These are phyloP conservation scores for Frankliniella intonsa DNA, from an alignment of 2,888 invertebrate genomes.

Conservation along the genomic window DNA sequence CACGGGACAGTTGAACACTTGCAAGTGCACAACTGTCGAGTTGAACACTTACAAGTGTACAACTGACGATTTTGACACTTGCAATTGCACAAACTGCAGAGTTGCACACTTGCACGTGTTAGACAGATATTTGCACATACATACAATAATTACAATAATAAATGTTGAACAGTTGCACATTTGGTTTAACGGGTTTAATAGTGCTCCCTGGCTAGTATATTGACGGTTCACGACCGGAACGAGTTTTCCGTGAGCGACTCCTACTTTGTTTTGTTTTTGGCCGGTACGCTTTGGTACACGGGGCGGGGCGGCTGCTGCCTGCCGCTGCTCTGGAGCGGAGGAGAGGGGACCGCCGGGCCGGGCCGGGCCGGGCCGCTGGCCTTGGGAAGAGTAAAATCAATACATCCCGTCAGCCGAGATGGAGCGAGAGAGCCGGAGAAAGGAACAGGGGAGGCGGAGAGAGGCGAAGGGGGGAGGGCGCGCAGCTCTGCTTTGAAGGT, in stretches of 20 bases:
- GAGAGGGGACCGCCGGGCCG: not conserved
- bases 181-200: no score
- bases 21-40: no score
- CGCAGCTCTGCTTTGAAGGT: not conserved
- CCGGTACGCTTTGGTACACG: not conserved
- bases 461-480: not conserved
- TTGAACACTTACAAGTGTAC: no score
- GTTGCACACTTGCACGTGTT: no score
- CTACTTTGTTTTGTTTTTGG: not conserved
- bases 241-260: not conserved
- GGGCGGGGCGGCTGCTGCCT: not conserved
- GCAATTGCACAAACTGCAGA: no score
- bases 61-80: no score
- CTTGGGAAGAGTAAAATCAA: slow-evolving; percentile 14
- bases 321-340: not conserved
- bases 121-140: no score
- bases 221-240: not conserved
- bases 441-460: not conserved
- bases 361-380: slow-evolving; percentile 1
- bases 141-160: no score
- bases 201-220: no score
- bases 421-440: not conserved
- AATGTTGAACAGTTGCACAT: no score
- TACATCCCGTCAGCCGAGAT: not conserved
- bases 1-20: no score